Base-by-base conservation (phyloP, 2,113 vertebrate species). In the Gymnorhina tibicen region DNA sequence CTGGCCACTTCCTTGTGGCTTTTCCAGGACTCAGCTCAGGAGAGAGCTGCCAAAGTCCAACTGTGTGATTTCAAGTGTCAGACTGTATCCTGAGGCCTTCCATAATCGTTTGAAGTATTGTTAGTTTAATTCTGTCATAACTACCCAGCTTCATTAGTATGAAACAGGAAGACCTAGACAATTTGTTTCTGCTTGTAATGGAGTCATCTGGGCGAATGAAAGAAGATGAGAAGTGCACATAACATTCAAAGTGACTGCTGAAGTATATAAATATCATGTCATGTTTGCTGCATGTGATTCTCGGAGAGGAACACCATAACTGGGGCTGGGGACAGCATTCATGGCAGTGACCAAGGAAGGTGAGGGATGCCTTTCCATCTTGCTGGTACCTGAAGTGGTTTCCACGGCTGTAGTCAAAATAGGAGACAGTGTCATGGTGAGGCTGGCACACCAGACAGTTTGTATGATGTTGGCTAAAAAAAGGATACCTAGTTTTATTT, bases 321-420 rank as follows among this genome's bases (percentile, higher is more conserved):
- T 4, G 18, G 21, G 6, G 17, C 9, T 83, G 30, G 19, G 75
- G 41, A 30, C 19, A 32, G 35, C 4, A 1, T 46, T 87, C 28
- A 7, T 37, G 66, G 30, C 32, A 47, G 27, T 35, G 26, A 81
- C 52, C 64, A 50, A 50, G 55, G 18, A 82, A 63, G 19, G 27
- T 24, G 47, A 72, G 32, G 63, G 67, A 76, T 91, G 78, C 32
- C 59, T 62, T 39, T 87, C 22, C 12, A 20, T 35, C 5, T 3
- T 69, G 66, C 18, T 32, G 39, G 1, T 59, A 78, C 28, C 58
- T 68, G n/a, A 77, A 91, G 46, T 80, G 77, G 93, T 96, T 96
- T 94, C 92, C 59, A 85, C 88, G 82, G 87, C 68, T 90, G 63
- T 93, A 85, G 91, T 91, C 93, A 96, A 93, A 94, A 89, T 26